phyloP scores from a whole-genome alignment of 2,113 vertebrate genomes.

The Lasiurus borealis region DNA sequence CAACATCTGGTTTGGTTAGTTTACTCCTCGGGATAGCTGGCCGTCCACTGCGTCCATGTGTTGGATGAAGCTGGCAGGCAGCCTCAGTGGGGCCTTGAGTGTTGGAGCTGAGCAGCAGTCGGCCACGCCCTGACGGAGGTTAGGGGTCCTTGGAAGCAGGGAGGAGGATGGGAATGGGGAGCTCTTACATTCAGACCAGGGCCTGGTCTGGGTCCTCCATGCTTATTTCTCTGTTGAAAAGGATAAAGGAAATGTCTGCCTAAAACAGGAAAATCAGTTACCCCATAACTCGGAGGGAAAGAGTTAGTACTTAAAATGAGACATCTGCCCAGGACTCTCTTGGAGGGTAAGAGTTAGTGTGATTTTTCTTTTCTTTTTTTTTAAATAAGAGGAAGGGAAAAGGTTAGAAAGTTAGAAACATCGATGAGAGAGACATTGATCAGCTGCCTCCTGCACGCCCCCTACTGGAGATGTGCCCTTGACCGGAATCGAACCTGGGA shows the following conservation, averaged over 20 bases:
- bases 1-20: not conserved
- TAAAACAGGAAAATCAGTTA: not conserved
- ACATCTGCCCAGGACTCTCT: not conserved
- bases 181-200: not conserved
- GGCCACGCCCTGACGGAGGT: not conserved
- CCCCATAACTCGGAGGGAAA: not conserved
- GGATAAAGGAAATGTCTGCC: not conserved
- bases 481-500: too few relatives aligned
- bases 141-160: not conserved
- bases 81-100: not conserved
- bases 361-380: too few relatives aligned
- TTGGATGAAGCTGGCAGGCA: not conserved
- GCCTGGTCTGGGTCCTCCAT: not conserved
- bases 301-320: constrained; percentile 14
- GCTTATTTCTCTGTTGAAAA: not conserved
- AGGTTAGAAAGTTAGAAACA: too few relatives aligned
- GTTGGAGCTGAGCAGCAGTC: not conserved
- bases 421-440: too few relatives aligned
- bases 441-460: too few relatives aligned
- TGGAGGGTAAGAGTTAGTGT: not conserved
- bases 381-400: too few relatives aligned
- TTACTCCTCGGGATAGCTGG: too few relatives aligned
- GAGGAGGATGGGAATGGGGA: too few relatives aligned
- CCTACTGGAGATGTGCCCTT: too few relatives aligned
- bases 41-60: not conserved